A percentile compares a stretch with the other conserved stretches of the same genome.
phyloP scores from a whole-genome alignment of 2,888 invertebrate species.

The Yponomeuta plumbellus region DNA sequence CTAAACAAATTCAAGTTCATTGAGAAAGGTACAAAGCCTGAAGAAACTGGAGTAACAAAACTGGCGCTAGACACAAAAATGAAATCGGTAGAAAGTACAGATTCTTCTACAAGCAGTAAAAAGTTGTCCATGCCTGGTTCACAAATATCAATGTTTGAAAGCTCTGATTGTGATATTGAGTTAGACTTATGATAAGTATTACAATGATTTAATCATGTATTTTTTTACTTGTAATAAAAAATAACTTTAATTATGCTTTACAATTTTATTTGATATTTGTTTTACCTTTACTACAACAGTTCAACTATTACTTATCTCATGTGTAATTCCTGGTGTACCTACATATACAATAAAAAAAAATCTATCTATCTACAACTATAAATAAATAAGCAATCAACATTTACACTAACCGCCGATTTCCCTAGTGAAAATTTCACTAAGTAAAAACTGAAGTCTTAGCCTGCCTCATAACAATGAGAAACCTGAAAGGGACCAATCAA shows the following conservation, averaged over 20 bases:
- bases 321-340: too few species aligned
- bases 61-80: constrained; percentile 13
- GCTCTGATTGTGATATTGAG: constrained; percentile 70
- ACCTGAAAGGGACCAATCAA: too few species aligned
- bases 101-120: constrained; percentile 1
- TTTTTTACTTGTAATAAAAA: neutral
- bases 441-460: too few species aligned
- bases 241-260: neutral
- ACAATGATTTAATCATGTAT: constrained; percentile 4
- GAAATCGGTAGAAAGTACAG: neutral
- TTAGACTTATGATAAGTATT: constrained; percentile 51
- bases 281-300: neutral
- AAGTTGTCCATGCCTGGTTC: constrained; percentile 33
- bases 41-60: constrained; percentile 12
- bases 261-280: constrained; percentile 30
- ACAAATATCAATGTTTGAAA: constrained; percentile 71
- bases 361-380: too few species aligned
- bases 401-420: too few species aligned
- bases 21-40: constrained; percentile 11
- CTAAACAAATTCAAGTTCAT: neutral
- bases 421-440: too few species aligned
- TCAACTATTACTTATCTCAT: neutral
- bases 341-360: too few species aligned
- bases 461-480: too few species aligned
- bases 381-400: too few species aligned